These are phyloP conservation scores for Chloropsis hardwickii DNA, from an alignment of 2,113 vertebrate genomes.

Conservation along the genomic window DNA sequence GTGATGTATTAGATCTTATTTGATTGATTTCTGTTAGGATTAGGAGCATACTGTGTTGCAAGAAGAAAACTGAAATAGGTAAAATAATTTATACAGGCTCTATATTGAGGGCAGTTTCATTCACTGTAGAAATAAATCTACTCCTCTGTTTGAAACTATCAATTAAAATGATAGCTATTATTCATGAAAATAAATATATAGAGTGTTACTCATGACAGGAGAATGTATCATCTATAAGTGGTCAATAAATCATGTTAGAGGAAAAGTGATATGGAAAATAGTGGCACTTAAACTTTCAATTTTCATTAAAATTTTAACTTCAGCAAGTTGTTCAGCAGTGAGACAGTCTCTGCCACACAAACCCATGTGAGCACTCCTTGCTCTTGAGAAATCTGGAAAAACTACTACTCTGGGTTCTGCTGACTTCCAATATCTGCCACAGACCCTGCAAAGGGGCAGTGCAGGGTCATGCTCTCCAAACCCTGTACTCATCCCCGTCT, in stretches of 20 bases:
- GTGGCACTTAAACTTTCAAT: constrained; percentile 61
- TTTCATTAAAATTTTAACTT: constrained; percentile 65
- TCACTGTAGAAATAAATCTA: constrained; percentile 73
- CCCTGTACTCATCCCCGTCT: background rate
- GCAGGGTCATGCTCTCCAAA: background rate
- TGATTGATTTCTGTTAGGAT: constrained; percentile 75
- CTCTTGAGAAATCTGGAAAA: background rate
- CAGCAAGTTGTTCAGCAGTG: background rate
- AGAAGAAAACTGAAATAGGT: constrained; percentile 48
- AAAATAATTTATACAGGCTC: constrained; percentile 69
- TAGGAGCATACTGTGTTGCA: constrained; percentile 46
- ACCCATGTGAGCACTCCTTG: background rate
- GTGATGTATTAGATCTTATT: constrained; percentile 54
- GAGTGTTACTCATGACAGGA: constrained; percentile 61
- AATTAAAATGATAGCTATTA: constrained; percentile 71
- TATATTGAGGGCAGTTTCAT: constrained; percentile 64
- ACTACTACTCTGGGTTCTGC: background rate
- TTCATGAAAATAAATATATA: constrained; percentile 73
- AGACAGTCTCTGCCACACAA: background rate
- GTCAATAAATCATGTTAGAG: constrained; percentile 69
- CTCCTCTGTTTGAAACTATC: constrained; percentile 66
- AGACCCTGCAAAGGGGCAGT: background rate
- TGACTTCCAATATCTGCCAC: background rate
- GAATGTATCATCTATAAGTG: constrained; percentile 70
- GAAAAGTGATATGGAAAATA: constrained; percentile 58